Conservation (phyloP, 2,797 vertebrate species). For the Scomberomorus guttatus region DNA sequence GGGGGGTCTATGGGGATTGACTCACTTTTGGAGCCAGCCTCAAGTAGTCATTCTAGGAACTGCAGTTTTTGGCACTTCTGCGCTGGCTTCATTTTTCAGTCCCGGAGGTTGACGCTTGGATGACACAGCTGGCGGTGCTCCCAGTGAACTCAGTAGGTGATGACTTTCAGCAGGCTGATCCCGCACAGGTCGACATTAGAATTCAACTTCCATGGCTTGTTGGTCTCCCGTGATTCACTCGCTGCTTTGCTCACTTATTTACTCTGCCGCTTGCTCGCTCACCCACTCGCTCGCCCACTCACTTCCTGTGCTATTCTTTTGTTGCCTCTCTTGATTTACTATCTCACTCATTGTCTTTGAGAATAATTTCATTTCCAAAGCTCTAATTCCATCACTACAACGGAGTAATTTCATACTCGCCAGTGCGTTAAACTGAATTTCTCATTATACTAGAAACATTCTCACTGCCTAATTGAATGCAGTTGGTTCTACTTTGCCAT, state of each 20-base stretch:
- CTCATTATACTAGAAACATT: too few species aligned
- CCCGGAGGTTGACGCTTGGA: neutral
- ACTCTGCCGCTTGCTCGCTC: neutral
- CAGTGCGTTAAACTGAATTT: too few species aligned
- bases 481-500: neutral
- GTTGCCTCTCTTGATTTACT: neutral
- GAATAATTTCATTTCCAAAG: neutral
- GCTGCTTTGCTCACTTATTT: slow-evolving; percentile 16
- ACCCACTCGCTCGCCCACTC: slow-evolving; percentile 33
- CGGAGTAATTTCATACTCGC: neutral
- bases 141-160: slow-evolving; percentile 22
- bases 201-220: slow-evolving; percentile 4
- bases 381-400: neutral
- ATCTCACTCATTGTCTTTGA: neutral
- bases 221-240: slow-evolving; percentile 36
- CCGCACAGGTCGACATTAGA: slow-evolving; percentile 14
- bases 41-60: too few species aligned
- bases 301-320: slow-evolving; percentile 13
- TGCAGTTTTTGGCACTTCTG: too few species aligned
- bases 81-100: too few species aligned
- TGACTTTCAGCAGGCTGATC: neutral
- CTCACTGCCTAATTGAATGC: neutral
- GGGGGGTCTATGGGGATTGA: too few species aligned
- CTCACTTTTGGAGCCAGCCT: too few species aligned
- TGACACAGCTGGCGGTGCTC: slow-evolving; percentile 19